Evolutionary conservation across 2,113 vertebrate genomes (phyloP), one percentile per base, ranked within the genome.

Genomic region (Sorex fumeus): DNA sequence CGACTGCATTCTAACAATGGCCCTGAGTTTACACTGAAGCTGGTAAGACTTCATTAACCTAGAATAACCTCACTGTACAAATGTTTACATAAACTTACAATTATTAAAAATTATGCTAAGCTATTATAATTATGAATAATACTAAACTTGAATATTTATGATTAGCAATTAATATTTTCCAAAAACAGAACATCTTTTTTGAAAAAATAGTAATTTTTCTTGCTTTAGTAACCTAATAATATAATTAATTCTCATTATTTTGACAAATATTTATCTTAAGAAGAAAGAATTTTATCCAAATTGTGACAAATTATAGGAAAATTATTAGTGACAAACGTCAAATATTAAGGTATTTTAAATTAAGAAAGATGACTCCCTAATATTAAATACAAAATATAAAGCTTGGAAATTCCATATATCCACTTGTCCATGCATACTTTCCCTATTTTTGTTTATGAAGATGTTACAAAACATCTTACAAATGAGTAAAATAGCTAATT

Each of bases 81-180:
- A 93, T 88, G 34, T 21, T 83, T 75, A 34, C 34, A 64, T 78
- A 77, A 90, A 76, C 16, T 93, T 30, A 91, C 60, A 10, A 91
- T 28, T 72, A 94, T 9, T 72, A 1, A 82, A 78, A 82, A 87
- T 36, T 84, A 87, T 23, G 89, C 71, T 60, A 69, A 32, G 12
- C 11, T 90, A 79, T 69, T 78, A 8, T 93, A 87, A 87, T 66
- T 40, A 74, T 76, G 81, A 95, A 93, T 94, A 82, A 93, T 80
- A 74, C 25, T 32, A 18, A 81, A 53, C 47, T 64, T 91, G 75
- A 85, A 60, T 88, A 91, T 64, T 87, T 92, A 43, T 81, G 71
- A 30, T 75, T 7, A 82, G 30, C 18, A n/a, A 71, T 92, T 78
- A 94, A 25, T 86, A 84, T 64, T 94, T 88, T 81, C 47, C n/a